Conservation (phyloP, 2,113 vertebrate genomes). For the Epinephelus lanceolatus region DNA sequence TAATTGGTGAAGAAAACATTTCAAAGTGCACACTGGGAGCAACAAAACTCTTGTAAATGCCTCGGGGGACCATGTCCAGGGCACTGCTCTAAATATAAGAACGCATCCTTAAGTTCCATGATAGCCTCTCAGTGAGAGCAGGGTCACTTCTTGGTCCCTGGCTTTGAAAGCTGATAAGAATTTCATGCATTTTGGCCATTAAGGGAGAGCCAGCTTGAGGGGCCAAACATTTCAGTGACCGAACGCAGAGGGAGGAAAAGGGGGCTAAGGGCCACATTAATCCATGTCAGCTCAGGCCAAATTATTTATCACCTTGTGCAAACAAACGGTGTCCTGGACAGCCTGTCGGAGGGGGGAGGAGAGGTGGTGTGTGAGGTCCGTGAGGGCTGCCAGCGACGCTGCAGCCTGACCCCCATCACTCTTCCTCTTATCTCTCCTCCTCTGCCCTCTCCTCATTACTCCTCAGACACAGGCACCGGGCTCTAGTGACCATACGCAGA, state of each 20-base stretch:
- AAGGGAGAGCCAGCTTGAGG: conserved; percentile 30
- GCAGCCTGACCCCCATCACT: conserved; percentile 82
- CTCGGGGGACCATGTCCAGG: conserved; percentile 25
- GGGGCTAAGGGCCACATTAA: conserved; percentile 83
- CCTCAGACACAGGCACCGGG: conserved; percentile 58
- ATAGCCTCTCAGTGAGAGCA: conserved; percentile 43
- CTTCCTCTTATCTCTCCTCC: conserved; percentile 81
- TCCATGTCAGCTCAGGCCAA: conserved; percentile 86
- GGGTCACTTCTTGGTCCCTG: conserved; percentile 42
- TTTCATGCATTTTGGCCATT: conserved; percentile 65
- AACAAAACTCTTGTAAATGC: conserved; percentile 47
- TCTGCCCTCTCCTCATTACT: conserved; percentile 77
- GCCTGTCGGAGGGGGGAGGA: conserved; percentile 55
- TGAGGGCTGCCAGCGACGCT: conserved; percentile 72
- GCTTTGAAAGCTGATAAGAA: conserved; percentile 69
- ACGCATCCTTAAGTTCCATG: conserved; percentile 31
- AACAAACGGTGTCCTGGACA: conserved; percentile 82
- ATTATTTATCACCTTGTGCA: conserved; percentile 89
- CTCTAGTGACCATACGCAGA: conserved; percentile 56
- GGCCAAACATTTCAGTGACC: conserved; percentile 70
- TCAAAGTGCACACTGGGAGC: conserved; percentile 44
- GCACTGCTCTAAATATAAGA: conserved; percentile 42
- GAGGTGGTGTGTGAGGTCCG: conserved; percentile 63
- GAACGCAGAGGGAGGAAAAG: conserved; percentile 76
- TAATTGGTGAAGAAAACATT: conserved; percentile 50